Conservation (phyloP, 2,797 vertebrate species). For the Alfaro cultratus region DNA sequence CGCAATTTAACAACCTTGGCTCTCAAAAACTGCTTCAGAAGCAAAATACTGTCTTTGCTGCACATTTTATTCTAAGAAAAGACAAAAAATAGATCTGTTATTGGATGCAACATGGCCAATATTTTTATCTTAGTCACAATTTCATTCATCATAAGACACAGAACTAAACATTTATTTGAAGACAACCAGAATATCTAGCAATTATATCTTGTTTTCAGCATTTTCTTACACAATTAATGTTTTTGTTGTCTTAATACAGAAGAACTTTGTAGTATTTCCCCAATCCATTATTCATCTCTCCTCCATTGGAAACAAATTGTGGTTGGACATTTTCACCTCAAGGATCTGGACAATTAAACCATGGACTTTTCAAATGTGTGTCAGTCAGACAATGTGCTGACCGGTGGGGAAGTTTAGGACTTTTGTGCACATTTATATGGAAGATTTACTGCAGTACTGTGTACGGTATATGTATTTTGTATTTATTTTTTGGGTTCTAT, state of each 20-base stretch:
- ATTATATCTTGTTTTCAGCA: conserved; percentile 7
- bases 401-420: too few relatives aligned
- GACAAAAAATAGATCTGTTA: conserved; percentile 15
- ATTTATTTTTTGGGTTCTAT: too few relatives aligned
- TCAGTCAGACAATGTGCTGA: too few relatives aligned
- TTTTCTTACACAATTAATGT: background rate
- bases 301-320: too few relatives aligned
- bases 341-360: too few relatives aligned
- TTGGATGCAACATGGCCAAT: conserved; percentile 12
- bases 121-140: background rate
- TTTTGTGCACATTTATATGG: too few relatives aligned
- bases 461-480: too few relatives aligned
- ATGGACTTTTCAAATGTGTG: too few relatives aligned
- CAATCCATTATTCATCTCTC: too few relatives aligned
- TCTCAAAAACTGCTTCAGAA: conserved; percentile 8
- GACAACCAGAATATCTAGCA: background rate
- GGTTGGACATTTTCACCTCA: too few relatives aligned
- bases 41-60: background rate
- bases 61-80: conserved; percentile 18
- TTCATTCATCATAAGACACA: conserved; percentile 4
- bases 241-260: background rate
- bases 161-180: conserved; percentile 8
- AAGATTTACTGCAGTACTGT: too few relatives aligned
- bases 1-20: conserved; percentile 2
- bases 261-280: background rate